Conservation (phyloP, 35 echinoderm and acorn worm genomes). For the Strongylocentrotus purpuratus region DNA sequence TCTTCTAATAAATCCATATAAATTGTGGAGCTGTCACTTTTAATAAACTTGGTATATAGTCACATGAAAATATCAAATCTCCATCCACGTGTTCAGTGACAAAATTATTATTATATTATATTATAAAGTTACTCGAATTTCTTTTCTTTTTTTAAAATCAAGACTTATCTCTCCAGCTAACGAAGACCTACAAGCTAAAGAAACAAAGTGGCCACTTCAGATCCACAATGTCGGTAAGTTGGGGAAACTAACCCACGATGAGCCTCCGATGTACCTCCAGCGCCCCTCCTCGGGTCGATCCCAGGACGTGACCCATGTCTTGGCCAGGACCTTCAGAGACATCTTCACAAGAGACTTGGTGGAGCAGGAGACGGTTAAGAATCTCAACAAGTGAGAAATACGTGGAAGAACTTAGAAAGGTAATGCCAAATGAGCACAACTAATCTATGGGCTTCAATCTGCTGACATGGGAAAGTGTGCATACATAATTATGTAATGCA, state of each 20-base stretch:
- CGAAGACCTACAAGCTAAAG: too few relatives aligned
- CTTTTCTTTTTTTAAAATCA: too few relatives aligned
- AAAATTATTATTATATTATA: too few relatives aligned
- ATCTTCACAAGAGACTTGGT: conserved; percentile 93
- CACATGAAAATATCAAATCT: too few relatives aligned
- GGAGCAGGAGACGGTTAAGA: conserved; percentile 85
- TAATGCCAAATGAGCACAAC: neutral
- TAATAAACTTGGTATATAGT: too few relatives aligned
- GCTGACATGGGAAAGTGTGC: neutral
- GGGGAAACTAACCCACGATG: conserved; percentile 65
- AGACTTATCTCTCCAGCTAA: too few relatives aligned
- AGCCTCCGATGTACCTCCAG: conserved; percentile 97
- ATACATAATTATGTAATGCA: neutral
- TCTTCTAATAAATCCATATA: too few relatives aligned
- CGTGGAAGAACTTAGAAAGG: conserved; percentile 92
- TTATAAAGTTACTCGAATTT: too few relatives aligned
- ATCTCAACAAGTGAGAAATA: conserved; percentile 93
- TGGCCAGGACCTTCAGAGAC: conserved; percentile 92
- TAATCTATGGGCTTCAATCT: neutral
- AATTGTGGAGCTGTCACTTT: too few relatives aligned
- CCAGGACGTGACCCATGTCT: conserved; percentile 89
- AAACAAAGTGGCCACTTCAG: too few relatives aligned
- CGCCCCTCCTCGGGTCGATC: conserved; percentile 90
- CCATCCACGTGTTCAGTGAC: too few relatives aligned
- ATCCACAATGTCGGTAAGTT: conserved; percentile 53